Evolutionary conservation across 2,113 vertebrate genomes (phyloP), one percentile per base, ranked within the genome.

Genomic region (Myotis lucifugus): DNA sequence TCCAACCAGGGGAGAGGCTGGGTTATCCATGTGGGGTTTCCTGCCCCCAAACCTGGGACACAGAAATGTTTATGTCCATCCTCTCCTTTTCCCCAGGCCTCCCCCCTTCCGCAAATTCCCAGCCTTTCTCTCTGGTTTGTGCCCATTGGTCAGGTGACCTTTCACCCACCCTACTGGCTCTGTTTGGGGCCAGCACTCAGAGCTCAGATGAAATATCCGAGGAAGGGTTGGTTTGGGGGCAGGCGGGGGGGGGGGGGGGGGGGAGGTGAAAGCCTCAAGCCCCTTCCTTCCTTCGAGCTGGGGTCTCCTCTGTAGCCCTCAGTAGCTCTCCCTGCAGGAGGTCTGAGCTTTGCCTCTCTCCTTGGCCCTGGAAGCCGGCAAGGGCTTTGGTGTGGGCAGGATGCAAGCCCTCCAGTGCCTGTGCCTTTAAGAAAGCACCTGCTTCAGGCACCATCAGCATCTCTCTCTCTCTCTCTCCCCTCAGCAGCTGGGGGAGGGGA

Each of bases 381-480:
- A 6, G 32, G 42, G 34, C 37, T 52, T 56, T 1, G 1, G n/a
- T 37, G 10, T 37, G 61, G 15, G 32, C 27, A 18, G n/a, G 78
- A 50, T 17, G 23, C 32, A 46, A 40, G 59, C 67, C 50, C 40
- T 18, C 70, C 46, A 27, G 40, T 0, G 15, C 37, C 76, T 93
- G 83, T 54, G 42, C 61, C 94, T 96, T 85, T 96, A 91, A 96
- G 91, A 79, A 70, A 50, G 37, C 72, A 29, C 12, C 8, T 23
- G 25, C 6, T 34, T 64, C 34, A 27, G 76, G 52, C 42, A 56
- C 15, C 48, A 12, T 8, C 2, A 6, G 21, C 73, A n/a, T 21
- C 19, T 59, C 56, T 23, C 56, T 21, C 54, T 56, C 54, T 3
- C 56, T 59, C 8, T 23, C 56, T 10, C 46, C 18, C 23, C 56